Percentiles rank a stretch among this genome's conserved stretches.
Evolutionary conservation across 2,888 invertebrate species (phyloP).

Genomic region (Lasioglossum pauxillum): DNA sequence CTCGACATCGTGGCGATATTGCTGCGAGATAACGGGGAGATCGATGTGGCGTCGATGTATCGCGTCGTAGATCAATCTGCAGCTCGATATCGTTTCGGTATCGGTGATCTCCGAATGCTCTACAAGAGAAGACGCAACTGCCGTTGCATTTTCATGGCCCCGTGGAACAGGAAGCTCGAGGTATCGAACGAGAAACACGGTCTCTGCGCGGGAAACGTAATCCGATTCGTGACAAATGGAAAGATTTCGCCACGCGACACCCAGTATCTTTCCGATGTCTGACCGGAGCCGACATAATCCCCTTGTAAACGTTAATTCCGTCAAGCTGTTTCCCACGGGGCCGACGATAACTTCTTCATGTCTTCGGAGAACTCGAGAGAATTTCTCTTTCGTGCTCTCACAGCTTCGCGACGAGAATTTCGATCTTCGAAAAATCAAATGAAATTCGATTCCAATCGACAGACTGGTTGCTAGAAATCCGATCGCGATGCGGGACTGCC

Average conservation of each 20-base stretch:
- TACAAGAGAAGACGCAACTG: background rate
- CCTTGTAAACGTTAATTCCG: slow-evolving; percentile 35
- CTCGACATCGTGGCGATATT: background rate
- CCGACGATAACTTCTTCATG: background rate
- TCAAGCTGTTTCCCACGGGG: background rate
- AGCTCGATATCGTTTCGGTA: slow-evolving; percentile 19
- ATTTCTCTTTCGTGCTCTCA: background rate
- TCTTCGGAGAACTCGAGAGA: background rate
- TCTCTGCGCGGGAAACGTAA: background rate
- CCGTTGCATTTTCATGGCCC: background rate
- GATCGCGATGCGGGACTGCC: background rate
- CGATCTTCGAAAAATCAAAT: background rate
- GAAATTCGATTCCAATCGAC: background rate
- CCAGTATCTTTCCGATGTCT: slow-evolving; percentile 3
- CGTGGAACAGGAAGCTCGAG: background rate
- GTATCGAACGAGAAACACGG: background rate
- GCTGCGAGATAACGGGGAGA: slow-evolving; percentile 19
- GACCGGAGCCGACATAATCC: slow-evolving; percentile 19
- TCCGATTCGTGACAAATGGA: slow-evolving; percentile 43
- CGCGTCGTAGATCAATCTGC: slow-evolving; percentile 37
- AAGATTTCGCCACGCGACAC: slow-evolving; percentile 17
- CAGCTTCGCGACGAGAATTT: background rate
- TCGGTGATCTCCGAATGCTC: background rate
- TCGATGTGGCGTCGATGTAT: slow-evolving; percentile 44
- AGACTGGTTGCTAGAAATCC: background rate